Evolutionary conservation across 1,140 invertebrate species (phyloP), one percentile per base, ranked within the genome.

Genomic region (Scylla paramamosain): DNA sequence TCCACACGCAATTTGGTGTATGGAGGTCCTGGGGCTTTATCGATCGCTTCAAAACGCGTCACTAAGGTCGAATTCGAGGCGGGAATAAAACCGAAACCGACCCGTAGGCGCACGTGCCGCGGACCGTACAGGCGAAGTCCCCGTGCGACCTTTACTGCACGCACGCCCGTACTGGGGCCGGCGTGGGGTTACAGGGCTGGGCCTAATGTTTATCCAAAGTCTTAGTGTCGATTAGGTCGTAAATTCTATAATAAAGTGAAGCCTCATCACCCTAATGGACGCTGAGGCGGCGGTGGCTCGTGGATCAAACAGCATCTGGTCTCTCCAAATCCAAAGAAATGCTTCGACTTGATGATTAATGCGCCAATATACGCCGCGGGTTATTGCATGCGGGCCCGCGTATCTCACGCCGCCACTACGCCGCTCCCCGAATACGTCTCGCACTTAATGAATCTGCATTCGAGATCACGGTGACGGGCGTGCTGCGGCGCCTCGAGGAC

Each of bases 201-300:
- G 94, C 90, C 94, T 95, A 95, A 95, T 95, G 90, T 95, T 95
- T 95, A 95, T 92, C 89, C 94, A 95, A 95, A 92, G 94, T 95
- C 94, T 95, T 95, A 86, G 84, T 91, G 90, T 87, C 94, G 93
- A 95, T 95, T 94, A 95, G 94, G 91, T 93, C 89, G 92, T 92
- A 95, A 96, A 96, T 95, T 96, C 96, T 59, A 96, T 94, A 94
- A 95, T 93, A 94, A 94, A 94, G 91, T 88, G 92, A 94, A 83
- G 86, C 77, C 92, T 95, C 95, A 91, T 95, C 95, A 94, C 91
- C 95, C 95, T 93, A 95, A 95, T 91, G 95, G 92, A 89, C 46
- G 52, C 32, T 59, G 84, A 31, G 83, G 91, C 91, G 88, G 84
- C 87, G 67, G 67, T 3, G 31, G 86, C 86, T 52, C 67, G 39